Percentiles rank a stretch among this genome's conserved stretches.
Evolutionary conservation across 2,888 invertebrate species (phyloP).

Genomic region (Plebejus anna): DNA sequence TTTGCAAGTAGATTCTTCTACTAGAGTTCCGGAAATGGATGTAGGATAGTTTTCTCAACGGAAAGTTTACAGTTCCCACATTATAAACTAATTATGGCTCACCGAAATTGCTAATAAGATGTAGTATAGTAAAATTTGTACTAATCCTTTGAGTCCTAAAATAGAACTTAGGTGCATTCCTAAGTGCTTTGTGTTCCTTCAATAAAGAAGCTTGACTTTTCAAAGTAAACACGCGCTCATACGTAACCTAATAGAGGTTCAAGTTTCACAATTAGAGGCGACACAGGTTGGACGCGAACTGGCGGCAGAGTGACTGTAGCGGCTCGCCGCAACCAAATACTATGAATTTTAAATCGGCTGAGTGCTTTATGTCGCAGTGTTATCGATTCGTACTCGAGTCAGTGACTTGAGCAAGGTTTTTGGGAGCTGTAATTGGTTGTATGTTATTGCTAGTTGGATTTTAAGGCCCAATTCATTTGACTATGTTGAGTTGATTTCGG

Average conservation of each 20-base stretch:
- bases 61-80: too few relatives aligned
- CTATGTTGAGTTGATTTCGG: too few relatives aligned
- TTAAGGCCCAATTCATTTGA: not conserved
- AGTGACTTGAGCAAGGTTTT: not conserved
- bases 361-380: slow-evolving; percentile 18
- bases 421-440: not conserved
- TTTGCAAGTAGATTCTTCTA: too few relatives aligned
- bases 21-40: too few relatives aligned
- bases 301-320: not conserved
- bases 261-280: slow-evolving; percentile 17
- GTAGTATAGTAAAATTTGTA: too few relatives aligned
- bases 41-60: too few relatives aligned
- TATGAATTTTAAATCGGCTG: slow-evolving; percentile 6
- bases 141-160: too few relatives aligned
- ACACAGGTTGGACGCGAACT: not conserved
- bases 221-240: not conserved
- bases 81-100: too few relatives aligned
- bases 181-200: too few relatives aligned
- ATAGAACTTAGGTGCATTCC: too few relatives aligned
- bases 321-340: not conserved
- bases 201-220: not conserved
- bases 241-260: not conserved
- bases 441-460: not conserved
- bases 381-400: slow-evolving; percentile 8
- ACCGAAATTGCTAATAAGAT: too few relatives aligned